Evolutionary conservation across 2,797 vertebrate species (phyloP), one percentile per base, ranked within the genome.

Genomic region (Meriones psammophilus): DNA sequence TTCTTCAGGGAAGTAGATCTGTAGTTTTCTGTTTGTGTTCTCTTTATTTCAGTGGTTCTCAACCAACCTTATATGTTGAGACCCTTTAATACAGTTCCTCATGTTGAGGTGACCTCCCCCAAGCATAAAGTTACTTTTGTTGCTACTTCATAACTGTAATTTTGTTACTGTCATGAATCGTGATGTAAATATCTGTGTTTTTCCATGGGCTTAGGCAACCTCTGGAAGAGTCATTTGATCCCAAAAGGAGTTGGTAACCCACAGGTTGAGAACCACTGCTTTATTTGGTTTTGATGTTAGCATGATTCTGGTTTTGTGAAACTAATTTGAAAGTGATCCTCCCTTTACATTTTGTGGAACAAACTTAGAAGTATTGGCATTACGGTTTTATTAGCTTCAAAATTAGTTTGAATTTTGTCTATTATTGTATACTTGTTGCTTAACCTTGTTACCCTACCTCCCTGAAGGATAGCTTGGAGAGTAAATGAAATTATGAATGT

Each of bases 361-460:
- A 50, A 50, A 64, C 60, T 28, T 30, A 84, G 26, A 39, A 84
- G 39, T 33, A 66, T 66, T 84, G 26, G 26, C 33, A 84, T 22
- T 66, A 13, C 0, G 1, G 39, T 60, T 66, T 66, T 66, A 46
- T 84, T 84, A 84, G 17, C 81, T 46, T 46, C 60, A 84, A 46
- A 79, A 66, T 66, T 46, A 86, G 39, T 89, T 92, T 54, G 94
- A 3, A 46, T 86, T 95, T 84, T 83, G 30, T 88, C 17, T 88
- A 8, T 20, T 54, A 39, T 62, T 90, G 7, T 66, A 12, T 94
- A 9, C 36, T 79, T 66, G 58, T 46, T 84, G 26, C 26, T 96
- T 94, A 92, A 58, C 12, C 13, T 86, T 85, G 60, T 73, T 56
- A 77, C 33, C 18, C 66, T 78, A 1, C 84, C 74, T 73, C 58